Conservation (phyloP, 2,888 invertebrate species). For the Rotaria sp. region DNA sequence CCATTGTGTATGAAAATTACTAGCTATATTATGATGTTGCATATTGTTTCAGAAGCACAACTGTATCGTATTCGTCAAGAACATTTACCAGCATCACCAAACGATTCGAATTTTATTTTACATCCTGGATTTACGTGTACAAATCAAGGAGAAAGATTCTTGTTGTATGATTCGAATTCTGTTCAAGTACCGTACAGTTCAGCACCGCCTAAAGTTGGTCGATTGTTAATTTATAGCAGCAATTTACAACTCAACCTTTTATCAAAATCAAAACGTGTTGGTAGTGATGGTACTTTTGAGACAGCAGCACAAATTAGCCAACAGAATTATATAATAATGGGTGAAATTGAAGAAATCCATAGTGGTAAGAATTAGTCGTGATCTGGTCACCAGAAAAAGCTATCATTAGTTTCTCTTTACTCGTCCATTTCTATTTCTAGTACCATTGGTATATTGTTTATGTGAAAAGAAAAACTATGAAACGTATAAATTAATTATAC, state of each 20-base stretch:
- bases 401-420: fast-evolving
- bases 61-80: no score
- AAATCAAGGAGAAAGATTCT: background rate
- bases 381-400: background rate
- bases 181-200: background rate
- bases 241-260: background rate
- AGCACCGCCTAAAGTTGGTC: background rate
- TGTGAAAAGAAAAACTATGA: background rate
- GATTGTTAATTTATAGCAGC: background rate
- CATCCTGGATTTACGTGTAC: background rate
- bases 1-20: no score
- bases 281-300: background rate
- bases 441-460: background rate
- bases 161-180: background rate
- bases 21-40: no score
- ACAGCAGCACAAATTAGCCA: background rate
- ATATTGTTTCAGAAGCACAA: no score
- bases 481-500: background rate
- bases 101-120: background rate
- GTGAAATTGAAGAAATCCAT: background rate
- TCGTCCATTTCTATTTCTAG: background rate
- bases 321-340: background rate
- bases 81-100: background rate
- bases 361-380: background rate
- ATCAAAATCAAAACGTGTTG: background rate